Base-by-base conservation (phyloP, 2,113 vertebrate genomes). In the Lethenteron reissneri region DNA sequence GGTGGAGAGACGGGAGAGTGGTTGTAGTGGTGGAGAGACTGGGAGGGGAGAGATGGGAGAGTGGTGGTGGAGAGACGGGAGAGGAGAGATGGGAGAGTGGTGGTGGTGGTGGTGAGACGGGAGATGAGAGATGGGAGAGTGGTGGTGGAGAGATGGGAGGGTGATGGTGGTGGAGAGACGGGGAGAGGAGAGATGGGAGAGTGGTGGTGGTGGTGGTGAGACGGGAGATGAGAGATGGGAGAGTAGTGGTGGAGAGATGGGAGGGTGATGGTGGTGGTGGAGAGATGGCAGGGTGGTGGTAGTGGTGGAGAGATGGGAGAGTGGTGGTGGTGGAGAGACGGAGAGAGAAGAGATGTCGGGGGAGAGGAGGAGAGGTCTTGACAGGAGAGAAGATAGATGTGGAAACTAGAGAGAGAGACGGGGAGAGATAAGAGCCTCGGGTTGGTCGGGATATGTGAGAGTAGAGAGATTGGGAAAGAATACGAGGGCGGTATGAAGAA, bases 291-390 rank as follows among this genome's bases (percentile, higher is more conserved):
- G 21, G 3, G 21, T 21, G 3, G 79, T 79, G 80, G n/a, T 77
- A 83, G 75, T 77, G 77, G 71, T 12, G 13, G 60, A 21, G 21
- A 21, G 21, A 21, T 21, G 21, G 21, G 21, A 21, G 21, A 21
- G 21, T 21, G 3, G 79, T 79, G 80, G 74, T 77, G 83, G 75
- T 77, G 77, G 71, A 81, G 82, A 71, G 83, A 84, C 73, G 78
- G 78, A 13, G 69, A 81, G 68, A 75, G 77, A 58, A 84, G 79
- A 57, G 77, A 80, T 75, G 84, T 82, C 74, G 83, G 83, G n/a
- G 75, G 72, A 17, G 83, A 84, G 78, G 83, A 84, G 83, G 83
- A 84, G 77, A 78, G 79, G 72, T 12, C 71, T 72, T 71, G 73
- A 70, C 73, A 56, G 72, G 75, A n/a, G 41, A 41, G 41, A 41